phyloP scores from a whole-genome alignment of 2,113 vertebrate species.

The Okapia johnstoni region DNA sequence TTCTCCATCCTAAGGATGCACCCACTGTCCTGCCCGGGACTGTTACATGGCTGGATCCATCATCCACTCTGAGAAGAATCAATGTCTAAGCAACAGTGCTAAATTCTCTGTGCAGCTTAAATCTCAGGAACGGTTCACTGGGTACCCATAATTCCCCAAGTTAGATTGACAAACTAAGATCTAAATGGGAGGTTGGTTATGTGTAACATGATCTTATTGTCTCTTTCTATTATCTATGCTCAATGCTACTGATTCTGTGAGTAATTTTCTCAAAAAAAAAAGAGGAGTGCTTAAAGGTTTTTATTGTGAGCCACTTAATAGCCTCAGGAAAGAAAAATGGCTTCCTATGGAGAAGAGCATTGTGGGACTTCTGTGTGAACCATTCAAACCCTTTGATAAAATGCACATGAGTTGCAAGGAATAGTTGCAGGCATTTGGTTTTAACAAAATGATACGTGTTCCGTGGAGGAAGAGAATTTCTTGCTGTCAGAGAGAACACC shows the following conservation, averaged over 20 bases:
- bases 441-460: slow-evolving; percentile 53
- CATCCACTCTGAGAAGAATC: neutral
- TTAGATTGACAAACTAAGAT: neutral
- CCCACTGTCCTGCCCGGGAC: neutral
- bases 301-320: slow-evolving; percentile 23
- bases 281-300: slow-evolving; percentile 6
- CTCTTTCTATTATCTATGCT: slow-evolving; percentile 28
- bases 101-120: neutral
- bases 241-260: slow-evolving; percentile 3
- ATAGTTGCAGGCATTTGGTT: slow-evolving; percentile 26
- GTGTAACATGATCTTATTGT: neutral
- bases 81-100: neutral
- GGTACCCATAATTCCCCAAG: neutral
- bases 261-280: slow-evolving; percentile 28
- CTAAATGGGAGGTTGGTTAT: neutral
- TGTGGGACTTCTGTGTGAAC: slow-evolving; percentile 4
- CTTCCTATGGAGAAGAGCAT: slow-evolving; percentile 35
- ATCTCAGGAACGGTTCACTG: neutral
- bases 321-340: slow-evolving; percentile 44
- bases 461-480: slow-evolving; percentile 13
- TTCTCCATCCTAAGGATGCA: neutral
- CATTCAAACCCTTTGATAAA: slow-evolving; percentile 32
- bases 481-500: slow-evolving; percentile 43
- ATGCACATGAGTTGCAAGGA: slow-evolving; percentile 36
- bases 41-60: neutral